Evolutionary conservation across 1,140 invertebrate genomes (phyloP).

Genomic region (Euschistus heros): DNA sequence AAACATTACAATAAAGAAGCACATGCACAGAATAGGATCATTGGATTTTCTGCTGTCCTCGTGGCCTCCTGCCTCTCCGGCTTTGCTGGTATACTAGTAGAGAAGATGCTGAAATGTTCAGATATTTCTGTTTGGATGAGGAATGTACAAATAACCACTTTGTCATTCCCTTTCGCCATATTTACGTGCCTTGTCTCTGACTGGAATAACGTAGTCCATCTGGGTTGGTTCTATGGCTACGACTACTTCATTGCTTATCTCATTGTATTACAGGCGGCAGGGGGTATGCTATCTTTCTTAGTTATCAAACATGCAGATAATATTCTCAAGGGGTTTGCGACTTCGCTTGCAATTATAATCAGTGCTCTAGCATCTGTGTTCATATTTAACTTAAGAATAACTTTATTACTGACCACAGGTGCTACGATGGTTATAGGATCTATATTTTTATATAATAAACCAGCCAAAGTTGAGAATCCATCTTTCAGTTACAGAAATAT

Average conservation of each 20-base stretch:
- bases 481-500: background rate
- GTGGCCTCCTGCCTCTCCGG: constrained; percentile 89
- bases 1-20: constrained; percentile 6
- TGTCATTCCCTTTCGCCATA: constrained; percentile 68
- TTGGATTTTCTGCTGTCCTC: constrained; percentile 82
- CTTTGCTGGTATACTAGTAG: constrained; percentile 98
- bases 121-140: constrained; percentile 94
- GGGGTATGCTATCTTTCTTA: constrained; percentile 84
- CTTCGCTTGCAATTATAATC: constrained; percentile 90
- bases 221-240: constrained; percentile 69
- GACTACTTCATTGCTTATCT: constrained; percentile 77
- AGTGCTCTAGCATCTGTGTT: constrained; percentile 89
- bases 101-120: constrained; percentile 96
- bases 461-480: constrained; percentile 1
- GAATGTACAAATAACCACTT: constrained; percentile 78
- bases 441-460: constrained; percentile 85
- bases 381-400: constrained; percentile 81
- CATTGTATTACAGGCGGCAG: constrained; percentile 72
- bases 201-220: constrained; percentile 38
- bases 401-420: constrained; percentile 74
- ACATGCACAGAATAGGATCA: constrained; percentile 56
- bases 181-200: constrained; percentile 57
- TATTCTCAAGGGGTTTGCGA: constrained; percentile 85
- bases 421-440: constrained; percentile 83
- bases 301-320: constrained; percentile 97